Percentiles rank a stretch among this genome's conserved stretches.
These are phyloP conservation scores for Oscheius onirici DNA, from an alignment of 2,888 invertebrate genomes.

Conservation along the genomic window DNA sequence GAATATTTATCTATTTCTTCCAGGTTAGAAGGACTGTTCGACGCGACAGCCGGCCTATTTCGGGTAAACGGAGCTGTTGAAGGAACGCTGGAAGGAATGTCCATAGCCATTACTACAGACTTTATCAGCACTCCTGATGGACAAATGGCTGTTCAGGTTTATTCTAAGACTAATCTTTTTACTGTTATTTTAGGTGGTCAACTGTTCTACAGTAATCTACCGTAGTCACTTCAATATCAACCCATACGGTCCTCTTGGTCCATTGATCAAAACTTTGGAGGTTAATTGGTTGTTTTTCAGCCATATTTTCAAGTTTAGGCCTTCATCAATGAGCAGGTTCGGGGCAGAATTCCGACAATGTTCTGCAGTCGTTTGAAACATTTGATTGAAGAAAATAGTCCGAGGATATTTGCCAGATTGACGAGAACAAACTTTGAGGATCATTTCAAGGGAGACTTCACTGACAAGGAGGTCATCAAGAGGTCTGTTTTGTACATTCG, in stretches of 20 bases:
- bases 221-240: constrained; percentile 63
- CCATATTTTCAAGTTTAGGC: too few species aligned
- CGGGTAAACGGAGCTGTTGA: constrained; percentile 50
- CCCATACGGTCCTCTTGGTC: constrained; percentile 64
- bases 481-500: not conserved
- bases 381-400: constrained; percentile 67
- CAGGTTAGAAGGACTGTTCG: constrained; percentile 52
- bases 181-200: constrained; percentile 42
- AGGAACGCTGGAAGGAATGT: constrained; percentile 63
- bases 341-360: constrained; percentile 62
- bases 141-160: constrained; percentile 57
- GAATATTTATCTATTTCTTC: not conserved
- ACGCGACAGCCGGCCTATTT: constrained; percentile 51
- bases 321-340: constrained; percentile 67
- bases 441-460: constrained; percentile 48
- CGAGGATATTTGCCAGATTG: constrained; percentile 60
- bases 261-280: constrained; percentile 68
- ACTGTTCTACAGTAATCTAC: constrained; percentile 64
- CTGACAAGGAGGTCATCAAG: constrained; percentile 27
- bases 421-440: constrained; percentile 57
- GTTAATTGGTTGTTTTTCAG: constrained; percentile 34
- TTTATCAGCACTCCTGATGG: constrained; percentile 58
- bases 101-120: constrained; percentile 60
- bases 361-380: constrained; percentile 64
- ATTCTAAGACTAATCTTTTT: too few species aligned